A percentile compares a stretch with the other conserved stretches of the same genome.
Evolutionary conservation across 2,113 vertebrate species (phyloP).

Genomic region (Empidonax traillii): DNA sequence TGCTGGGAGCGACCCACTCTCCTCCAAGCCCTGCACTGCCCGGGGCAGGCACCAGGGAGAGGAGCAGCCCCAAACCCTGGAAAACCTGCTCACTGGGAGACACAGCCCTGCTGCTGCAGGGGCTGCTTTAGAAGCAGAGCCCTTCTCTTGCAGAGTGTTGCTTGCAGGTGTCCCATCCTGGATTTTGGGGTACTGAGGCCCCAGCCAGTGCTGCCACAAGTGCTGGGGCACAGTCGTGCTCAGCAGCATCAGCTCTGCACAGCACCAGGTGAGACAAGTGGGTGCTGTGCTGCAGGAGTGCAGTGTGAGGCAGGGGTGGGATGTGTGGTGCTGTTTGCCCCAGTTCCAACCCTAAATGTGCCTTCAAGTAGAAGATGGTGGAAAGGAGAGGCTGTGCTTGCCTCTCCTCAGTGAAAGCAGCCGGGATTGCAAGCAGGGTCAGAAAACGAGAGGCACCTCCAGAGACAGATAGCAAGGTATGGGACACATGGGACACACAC

Average conservation of each 20-base stretch:
- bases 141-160: not conserved
- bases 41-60: not conserved
- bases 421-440: not conserved
- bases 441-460: not conserved
- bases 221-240: accelerated
- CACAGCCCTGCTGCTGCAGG: not conserved
- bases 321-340: not conserved
- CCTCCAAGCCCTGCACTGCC: not conserved
- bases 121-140: not conserved
- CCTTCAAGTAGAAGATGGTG: not conserved
- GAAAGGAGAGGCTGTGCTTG: not conserved
- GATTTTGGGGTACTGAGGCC: not conserved
- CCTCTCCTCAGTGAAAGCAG: accelerated
- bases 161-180: not conserved
- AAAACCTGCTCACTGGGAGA: not conserved
- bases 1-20: not conserved
- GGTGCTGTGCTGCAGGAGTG: not conserved
- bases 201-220: accelerated
- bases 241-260: not conserved
- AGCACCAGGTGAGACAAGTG: not conserved
- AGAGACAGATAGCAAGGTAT: not conserved
- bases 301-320: not conserved
- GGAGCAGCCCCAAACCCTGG: not conserved
- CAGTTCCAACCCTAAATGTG: not conserved
- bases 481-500: accelerated